Conservation (phyloP, 2,888 invertebrate genomes). For the Drosophila austrosaltans region DNA sequence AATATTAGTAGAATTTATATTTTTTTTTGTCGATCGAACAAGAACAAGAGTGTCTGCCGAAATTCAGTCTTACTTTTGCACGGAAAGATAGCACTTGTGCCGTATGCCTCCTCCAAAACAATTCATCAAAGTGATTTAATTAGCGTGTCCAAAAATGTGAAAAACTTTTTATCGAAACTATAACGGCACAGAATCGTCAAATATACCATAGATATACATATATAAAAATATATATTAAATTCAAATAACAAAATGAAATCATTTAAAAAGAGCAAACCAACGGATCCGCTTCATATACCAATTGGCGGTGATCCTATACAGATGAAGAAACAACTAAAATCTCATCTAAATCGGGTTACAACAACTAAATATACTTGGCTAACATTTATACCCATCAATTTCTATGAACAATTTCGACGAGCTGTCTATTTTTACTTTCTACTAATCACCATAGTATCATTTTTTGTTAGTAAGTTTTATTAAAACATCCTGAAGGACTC, state of each 20-base stretch:
- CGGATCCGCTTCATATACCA: constrained; percentile 46
- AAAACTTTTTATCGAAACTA: neutral
- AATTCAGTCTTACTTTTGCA: constrained; percentile 52
- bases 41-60: constrained; percentile 19
- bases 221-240: neutral
- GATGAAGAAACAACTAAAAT: constrained; percentile 10
- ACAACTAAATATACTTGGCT: constrained; percentile 90
- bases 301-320: constrained; percentile 37
- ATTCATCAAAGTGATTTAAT: constrained; percentile 12
- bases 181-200: neutral
- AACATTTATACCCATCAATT: constrained; percentile 91
- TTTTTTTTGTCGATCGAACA: constrained; percentile 18
- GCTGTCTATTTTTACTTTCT: constrained; percentile 94
- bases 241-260: constrained; percentile 11
- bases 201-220: neutral
- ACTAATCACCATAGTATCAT: constrained; percentile 88
- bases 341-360: constrained; percentile 84
- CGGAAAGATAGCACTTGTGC: constrained; percentile 46
- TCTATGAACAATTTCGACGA: constrained; percentile 92
- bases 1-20: constrained; percentile 30
- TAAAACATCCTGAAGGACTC: too few species aligned
- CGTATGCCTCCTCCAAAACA: neutral
- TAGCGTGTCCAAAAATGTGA: constrained; percentile 11
- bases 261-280: constrained; percentile 9
- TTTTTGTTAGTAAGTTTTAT: constrained; percentile 86